Evolutionary conservation across 2,888 invertebrate species (phyloP), one percentile per base, ranked within the genome.

Genomic region (Apamea anceps): DNA sequence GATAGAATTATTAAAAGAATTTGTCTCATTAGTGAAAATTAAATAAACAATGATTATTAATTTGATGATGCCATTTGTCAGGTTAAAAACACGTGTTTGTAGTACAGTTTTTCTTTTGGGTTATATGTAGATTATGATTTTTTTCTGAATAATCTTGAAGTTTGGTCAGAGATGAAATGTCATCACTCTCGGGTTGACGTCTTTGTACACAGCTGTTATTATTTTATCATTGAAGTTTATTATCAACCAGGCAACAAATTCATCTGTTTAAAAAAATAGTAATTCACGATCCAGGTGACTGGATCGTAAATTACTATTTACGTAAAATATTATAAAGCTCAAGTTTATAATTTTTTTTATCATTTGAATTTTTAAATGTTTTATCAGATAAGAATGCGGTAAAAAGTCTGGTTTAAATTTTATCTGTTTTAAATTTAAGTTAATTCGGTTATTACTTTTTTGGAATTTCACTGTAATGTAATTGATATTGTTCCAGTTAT

Each of bases 21-120:
- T 65, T 48, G 10, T 48, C 6, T 84, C 32, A 37, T 71, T 60
- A 45, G 32, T 51, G 28, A 21, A 10, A 77, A 77, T 71, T 76
- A 4, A 25, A 60, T 37, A 66, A 70, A 67, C n/a, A 82, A 42
- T 37, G 57, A 57, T 57, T 57, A n/a, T 13, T 68, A 48, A 54
- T 7, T 51, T 60, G 21, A 48, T 75, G 21, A 42, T 54, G 15
- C 21, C 32, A 45, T 37, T 68, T 60, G 28, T 57, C 48, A 15
- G 63, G 15, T 83, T 60, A 72, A 28, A 54, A 54, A 60, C 18
- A 54, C 12, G 25, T 71, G 3, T 28, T 48, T 62, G 28, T 15
- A 18, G 21, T 51, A n/a, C 12, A 12, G 5, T 8, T 54, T n/a
- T 37, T 57, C 13, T 48, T 57, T 13, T 25, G 8, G 15, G 21